Evolutionary conservation across 2,113 vertebrate species (phyloP), one percentile per base, ranked within the genome.

Genomic region (Anoplopoma fimbria): DNA sequence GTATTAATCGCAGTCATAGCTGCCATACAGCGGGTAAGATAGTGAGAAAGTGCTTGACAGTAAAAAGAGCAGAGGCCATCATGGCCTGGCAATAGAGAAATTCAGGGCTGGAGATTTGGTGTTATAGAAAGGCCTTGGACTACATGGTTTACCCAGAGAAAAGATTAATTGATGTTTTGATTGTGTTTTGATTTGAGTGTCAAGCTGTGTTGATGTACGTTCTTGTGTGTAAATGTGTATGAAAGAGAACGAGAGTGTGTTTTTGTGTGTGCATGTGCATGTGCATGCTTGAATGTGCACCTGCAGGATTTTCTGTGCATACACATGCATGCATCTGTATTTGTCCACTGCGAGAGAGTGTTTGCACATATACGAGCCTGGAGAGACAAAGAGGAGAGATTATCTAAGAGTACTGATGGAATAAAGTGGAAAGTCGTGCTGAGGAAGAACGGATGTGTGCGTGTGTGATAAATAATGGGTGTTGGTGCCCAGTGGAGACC

Each of bases 391-490:
- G 47, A 51, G 69, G 33, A 51, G 15, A 63, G 55, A 76, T 83
- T 58, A 82, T 73, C 73, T 69, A 57, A 23, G 51, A 68, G 68
- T 68, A 60, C 78, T 69, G 71, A 76, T 79, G 84, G 80, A 63
- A 57, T 88, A 57, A 88, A 93, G 92, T 92, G 87, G 82, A 92
- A 93, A 87, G 69, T 84, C 81, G 63, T 88, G 91, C 87, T 89
- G 85, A 74, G 85, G 34, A 67, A 75, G 49, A 49, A n/a, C n/a
- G n/a, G 45, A 19, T 60, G 27, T 60, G 38, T 47, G 40, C 67
- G 82, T 75, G 61, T 64, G 71, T 74, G 83, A 79, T 75, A 86
- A 87, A 88, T 91, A 93, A 90, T 84, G 73, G 85, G 79, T 79
- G 88, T 87, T 70, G 51, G 68, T 69, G 25, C 75, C 83, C 86